Conservation (phyloP, 2,113 vertebrate species). For the Myrmecobius fasciatus region DNA sequence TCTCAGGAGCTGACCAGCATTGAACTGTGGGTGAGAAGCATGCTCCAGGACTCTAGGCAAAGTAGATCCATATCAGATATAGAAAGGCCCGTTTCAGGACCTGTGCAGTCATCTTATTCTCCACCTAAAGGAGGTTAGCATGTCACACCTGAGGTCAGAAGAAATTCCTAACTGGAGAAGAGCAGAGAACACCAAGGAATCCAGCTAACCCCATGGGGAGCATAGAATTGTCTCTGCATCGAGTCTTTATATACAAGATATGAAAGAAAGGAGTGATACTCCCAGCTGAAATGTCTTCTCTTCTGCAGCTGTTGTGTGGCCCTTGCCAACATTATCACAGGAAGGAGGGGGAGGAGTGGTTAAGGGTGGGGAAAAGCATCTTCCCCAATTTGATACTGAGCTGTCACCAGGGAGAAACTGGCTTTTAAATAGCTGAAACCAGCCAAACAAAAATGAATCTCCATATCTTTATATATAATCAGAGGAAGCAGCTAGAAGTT, state of each 20-base stretch:
- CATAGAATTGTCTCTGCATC: not conserved
- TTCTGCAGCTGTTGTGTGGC: not conserved
- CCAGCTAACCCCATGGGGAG: not conserved
- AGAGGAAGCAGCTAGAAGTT: not conserved
- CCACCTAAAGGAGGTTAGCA: not conserved
- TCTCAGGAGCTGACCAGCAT: not conserved
- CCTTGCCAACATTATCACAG: not conserved
- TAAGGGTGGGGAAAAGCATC: not conserved
- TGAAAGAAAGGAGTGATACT: not conserved
- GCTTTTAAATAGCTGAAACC: not conserved
- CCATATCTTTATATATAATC: conserved; percentile 5
- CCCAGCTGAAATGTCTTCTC: not conserved
- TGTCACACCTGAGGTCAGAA: not conserved
- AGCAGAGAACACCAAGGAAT: conserved; percentile 5
- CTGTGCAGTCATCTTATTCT: not conserved
- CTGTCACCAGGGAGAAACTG: conserved; percentile 24
- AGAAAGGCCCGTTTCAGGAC: not conserved
- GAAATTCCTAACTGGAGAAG: not conserved
- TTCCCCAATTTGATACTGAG: conserved; percentile 6
- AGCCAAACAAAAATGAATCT: not conserved
- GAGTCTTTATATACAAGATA: not conserved
- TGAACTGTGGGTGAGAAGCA: not conserved
- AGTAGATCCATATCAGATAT: not conserved
- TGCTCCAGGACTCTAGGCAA: not conserved
- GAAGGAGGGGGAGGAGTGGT: not conserved